A percentile compares a stretch with the other conserved stretches of the same genome.
Evolutionary conservation across 1,140 invertebrate species (phyloP).

Genomic region (Geopemphigus sp.): DNA sequence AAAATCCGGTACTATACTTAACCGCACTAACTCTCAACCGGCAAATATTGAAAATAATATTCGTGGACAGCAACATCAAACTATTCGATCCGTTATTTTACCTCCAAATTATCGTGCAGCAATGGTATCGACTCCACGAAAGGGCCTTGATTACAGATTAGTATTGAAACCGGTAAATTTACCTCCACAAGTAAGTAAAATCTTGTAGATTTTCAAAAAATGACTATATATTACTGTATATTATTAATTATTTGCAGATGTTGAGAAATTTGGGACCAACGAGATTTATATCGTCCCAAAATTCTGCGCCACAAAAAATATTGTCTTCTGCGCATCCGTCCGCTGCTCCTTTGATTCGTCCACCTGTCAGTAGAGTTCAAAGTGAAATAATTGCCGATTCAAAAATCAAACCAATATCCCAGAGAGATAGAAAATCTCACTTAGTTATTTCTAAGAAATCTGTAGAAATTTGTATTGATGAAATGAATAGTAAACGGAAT

Average conservation of each 20-base stretch:
- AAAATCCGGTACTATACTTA: constrained; percentile 17
- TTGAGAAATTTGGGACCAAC: constrained; percentile 11
- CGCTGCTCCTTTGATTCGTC: not conserved
- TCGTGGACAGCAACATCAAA: constrained; percentile 10
- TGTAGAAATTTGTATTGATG: constrained; percentile 28
- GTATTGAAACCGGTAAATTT: constrained; percentile 36
- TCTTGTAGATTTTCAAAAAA: not conserved
- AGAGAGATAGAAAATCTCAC: not conserved
- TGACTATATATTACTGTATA: not conserved
- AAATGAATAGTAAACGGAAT: constrained; percentile 1
- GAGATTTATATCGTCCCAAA: not conserved
- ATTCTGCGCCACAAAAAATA: not conserved
- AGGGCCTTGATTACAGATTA: constrained; percentile 28
- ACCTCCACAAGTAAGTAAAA: not conserved
- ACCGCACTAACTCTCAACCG: not conserved
- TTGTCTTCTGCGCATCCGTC: not conserved
- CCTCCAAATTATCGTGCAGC: constrained; percentile 12
- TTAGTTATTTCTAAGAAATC: constrained; percentile 24
- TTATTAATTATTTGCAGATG: not conserved
- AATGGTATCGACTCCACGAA: constrained; percentile 15
- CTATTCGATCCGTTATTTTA: constrained; percentile 34
- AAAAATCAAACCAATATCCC: constrained; percentile 24
- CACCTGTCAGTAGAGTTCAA: not conserved
- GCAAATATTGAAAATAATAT: constrained; percentile 2
- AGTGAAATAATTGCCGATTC: constrained; percentile 11